These are phyloP conservation scores for Etheostoma nigrum DNA, from an alignment of 2,797 vertebrate species.

Conservation along the genomic window DNA sequence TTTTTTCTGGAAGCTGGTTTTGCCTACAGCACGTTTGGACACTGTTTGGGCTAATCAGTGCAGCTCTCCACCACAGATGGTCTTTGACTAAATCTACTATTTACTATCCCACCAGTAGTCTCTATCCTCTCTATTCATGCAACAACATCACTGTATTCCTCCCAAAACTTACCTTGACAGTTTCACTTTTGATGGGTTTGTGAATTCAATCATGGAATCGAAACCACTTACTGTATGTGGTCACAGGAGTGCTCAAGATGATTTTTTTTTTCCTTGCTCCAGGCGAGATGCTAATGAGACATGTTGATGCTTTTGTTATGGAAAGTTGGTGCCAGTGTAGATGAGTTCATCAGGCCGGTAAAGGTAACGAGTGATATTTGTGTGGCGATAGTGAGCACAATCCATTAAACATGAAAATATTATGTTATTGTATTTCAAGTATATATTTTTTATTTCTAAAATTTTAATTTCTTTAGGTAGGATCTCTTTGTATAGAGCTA, in stretches of 20 bases:
- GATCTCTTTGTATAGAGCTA: neutral
- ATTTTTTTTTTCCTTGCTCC: conserved; percentile 10
- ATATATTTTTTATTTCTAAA: neutral
- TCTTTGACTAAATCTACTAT: conserved; percentile 53
- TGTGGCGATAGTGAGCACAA: neutral
- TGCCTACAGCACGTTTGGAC: conserved; percentile 45
- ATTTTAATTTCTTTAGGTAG: neutral
- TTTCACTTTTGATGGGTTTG: conserved; percentile 68
- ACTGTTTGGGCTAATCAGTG: conserved; percentile 59
- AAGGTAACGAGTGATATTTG: conserved; percentile 28
- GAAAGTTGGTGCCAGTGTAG: conserved; percentile 36
- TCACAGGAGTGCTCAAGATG: conserved; percentile 21
- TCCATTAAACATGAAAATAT: conserved; percentile 3
- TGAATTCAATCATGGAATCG: conserved; percentile 68
- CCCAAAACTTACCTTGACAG: conserved; percentile 59
- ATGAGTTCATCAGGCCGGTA: conserved; percentile 44
- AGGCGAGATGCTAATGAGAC: conserved; percentile 59
- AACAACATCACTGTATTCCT: conserved; percentile 43
- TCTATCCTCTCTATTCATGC: conserved; percentile 32
- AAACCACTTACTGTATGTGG: conserved; percentile 23
- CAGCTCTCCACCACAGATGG: conserved; percentile 63
- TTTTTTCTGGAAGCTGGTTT: conserved; percentile 29
- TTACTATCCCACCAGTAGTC: conserved; percentile 53
- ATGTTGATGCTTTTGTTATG: conserved; percentile 44
- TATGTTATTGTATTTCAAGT: neutral